Evolutionary conservation across 2,797 vertebrate species (phyloP).

Genomic region (Sphaeramia orbicularis): DNA sequence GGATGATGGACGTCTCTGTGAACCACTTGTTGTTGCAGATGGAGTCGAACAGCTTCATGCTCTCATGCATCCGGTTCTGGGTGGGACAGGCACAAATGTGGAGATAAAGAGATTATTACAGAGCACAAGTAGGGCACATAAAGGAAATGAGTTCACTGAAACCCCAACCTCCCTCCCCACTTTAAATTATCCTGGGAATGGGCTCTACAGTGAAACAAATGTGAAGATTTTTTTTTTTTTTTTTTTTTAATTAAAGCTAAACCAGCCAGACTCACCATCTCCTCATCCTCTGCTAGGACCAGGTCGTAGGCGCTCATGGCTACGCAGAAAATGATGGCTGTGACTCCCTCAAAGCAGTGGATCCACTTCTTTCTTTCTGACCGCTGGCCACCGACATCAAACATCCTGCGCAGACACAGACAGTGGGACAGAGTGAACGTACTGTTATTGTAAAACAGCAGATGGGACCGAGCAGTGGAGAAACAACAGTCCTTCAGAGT

Average conservation of each 20-base stretch:
- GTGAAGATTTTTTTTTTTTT: too few relatives aligned
- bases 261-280: too few relatives aligned
- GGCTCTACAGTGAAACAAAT: conserved; percentile 1
- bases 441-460: conserved; percentile 6
- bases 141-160: conserved; percentile 48
- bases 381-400: conserved; percentile 98
- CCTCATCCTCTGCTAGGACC: too few relatives aligned
- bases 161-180: background rate
- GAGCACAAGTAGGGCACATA: conserved; percentile 28
- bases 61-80: conserved; percentile 99
- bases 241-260: too few relatives aligned
- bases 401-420: conserved; percentile 89
- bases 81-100: conserved; percentile 34
- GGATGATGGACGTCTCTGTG: conserved; percentile 99
- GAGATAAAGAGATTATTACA: conserved; percentile 56
- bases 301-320: too few relatives aligned
- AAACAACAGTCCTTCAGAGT: conserved; percentile 27
- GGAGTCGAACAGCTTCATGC: conserved; percentile 99
- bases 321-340: too few relatives aligned
- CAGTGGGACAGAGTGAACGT: conserved; percentile 21
- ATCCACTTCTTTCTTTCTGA: too few relatives aligned
- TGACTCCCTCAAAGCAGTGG: too few relatives aligned
- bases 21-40: conserved; percentile 99
- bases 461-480: background rate
- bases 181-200: conserved; percentile 10